Base-by-base conservation (phyloP, 2,888 invertebrate genomes). In the Hipparchia semele region DNA sequence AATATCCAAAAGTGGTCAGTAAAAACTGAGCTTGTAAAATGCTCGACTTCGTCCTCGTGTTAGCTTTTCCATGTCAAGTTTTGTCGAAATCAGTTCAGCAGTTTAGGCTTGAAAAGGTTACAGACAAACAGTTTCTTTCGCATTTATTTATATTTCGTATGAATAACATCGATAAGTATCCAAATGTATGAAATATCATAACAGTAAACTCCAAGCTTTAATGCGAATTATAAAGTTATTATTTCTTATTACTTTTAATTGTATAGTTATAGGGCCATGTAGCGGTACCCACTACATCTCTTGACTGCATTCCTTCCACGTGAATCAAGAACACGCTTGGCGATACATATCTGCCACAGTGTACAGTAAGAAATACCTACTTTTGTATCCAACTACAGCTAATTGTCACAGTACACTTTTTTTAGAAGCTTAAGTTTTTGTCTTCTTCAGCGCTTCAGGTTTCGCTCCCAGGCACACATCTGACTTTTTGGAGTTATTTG, bases 301-400 rank as follows among this genome's bases (percentile, higher is more conserved):
- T 72, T 72, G 54, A 67, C 71, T 64, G 70, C 70, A 73, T 75
- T 73, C 73, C 75, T 56, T 68, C 51, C 73, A 65, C 60, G 70
- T 75, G 75, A 75, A 64, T 73, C 72, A 73, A 70, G 73, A 70
- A 67, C 70, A 68, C 67, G 74, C 66, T 74, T 54, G 58, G 49
- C 56, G 60, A 65, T 69, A 56, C 53, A 58, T 58, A 13, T 67
- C 56, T 56, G 45, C 54, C n/a, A 5, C 39, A 66, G 39, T 39
- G 54, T 66, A 66, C 39, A 66, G 54, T 66, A 66, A 66, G 33
- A 66, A 13, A 66, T 54, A 33, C 39, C n/a, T 53, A 33, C 54
- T 39, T 66, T 66, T 64, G 13, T 64, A 60, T 9, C 33, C 64
- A 64, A 64, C n/a, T 64, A 64, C 7, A 46, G 45, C 46, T 61